Evolutionary conservation across 2,797 vertebrate genomes (phyloP), one percentile per base, ranked within the genome.

Genomic region (Enteromius paludinosus): DNA sequence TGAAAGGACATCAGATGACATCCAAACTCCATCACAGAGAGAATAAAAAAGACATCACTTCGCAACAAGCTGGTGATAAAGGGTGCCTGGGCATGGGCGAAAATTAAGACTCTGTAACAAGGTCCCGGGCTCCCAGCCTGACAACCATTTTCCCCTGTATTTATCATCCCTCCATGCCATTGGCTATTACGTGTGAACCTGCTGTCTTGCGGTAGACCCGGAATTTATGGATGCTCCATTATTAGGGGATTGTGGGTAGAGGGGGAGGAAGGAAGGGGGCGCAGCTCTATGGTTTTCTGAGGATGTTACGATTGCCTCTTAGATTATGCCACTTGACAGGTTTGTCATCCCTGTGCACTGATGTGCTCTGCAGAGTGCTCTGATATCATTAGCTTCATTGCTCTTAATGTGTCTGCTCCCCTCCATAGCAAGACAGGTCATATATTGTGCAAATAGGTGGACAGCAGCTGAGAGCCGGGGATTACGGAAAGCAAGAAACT

Each of bases 331-430:
- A 94, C 87, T 94, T 97, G 96, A 98, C 96, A 98, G 96, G 94
- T 96, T 96, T 96, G 96, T 97, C 96, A 97, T 96, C 94, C 92
- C 94, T 95, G 94, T 95, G 89, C 90, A 90, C 94, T 95, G 96
- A 95, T 95, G 95, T 96, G 95, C 95, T 96, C 95, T 95, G 94
- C 93, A 95, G 96, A 97, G 96, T 95, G 96, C 95, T 97, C 95
- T 96, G 96, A 97, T 97, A 97, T 97, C 96, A 97, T 99, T 97
- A 97, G 96, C 96, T 96, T 95, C 96, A 96, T 97, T 97, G 90
- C 96, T 95, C 94, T 95, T 98, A 97, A 98, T 97, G 97, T 96
- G 95, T 96, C 96, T 95, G 92, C 94, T 94, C 95, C 95, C 94
- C 93, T 93, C 87, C 90, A 85, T 91, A 93, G 94, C 78, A 89